Conservation (phyloP, 2,113 vertebrate species). For the Sinocyclocheilus anophthalmus region DNA sequence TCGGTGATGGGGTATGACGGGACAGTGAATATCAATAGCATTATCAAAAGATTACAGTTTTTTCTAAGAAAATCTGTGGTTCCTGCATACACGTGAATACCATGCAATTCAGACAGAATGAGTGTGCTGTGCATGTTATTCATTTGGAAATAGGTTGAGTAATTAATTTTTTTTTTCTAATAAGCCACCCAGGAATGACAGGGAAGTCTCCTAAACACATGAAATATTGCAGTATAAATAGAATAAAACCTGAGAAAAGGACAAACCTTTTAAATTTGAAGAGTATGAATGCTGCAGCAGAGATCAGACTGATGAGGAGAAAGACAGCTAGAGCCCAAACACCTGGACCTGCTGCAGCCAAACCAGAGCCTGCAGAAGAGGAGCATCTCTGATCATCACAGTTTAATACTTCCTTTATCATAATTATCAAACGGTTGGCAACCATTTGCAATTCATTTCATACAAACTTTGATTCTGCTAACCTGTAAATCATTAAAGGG, state of each 20-base stretch:
- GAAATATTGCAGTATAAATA: neutral
- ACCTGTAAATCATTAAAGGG: neutral
- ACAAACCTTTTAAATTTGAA: slow-evolving; percentile 98
- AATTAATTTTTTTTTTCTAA: neutral
- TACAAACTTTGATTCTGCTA: neutral
- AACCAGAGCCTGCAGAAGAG: slow-evolving; percentile 75
- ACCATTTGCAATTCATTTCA: neutral
- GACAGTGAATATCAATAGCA: neutral
- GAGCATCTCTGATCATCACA: neutral
- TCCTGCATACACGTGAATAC: neutral
- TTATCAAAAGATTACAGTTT: neutral
- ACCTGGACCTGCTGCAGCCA: slow-evolving; percentile 77
- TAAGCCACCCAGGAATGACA: slow-evolving; percentile 12
- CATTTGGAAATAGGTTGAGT: neutral
- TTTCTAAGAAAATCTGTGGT: neutral
- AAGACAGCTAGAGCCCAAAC: slow-evolving; percentile 85
- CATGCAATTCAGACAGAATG: slow-evolving; percentile 46
- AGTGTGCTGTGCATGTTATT: neutral
- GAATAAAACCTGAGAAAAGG: neutral
- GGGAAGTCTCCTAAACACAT: neutral
- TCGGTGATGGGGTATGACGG: neutral
- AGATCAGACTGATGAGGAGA: slow-evolving; percentile 81
- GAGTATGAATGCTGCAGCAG: slow-evolving; percentile 85
- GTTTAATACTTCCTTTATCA: too few species aligned
- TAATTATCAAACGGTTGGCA: neutral